A percentile compares a stretch with the other conserved stretches of the same genome.
Evolutionary conservation across 53 echinoderm and acorn worm species (phyloP).

Genomic region (Holothuria scabra): DNA sequence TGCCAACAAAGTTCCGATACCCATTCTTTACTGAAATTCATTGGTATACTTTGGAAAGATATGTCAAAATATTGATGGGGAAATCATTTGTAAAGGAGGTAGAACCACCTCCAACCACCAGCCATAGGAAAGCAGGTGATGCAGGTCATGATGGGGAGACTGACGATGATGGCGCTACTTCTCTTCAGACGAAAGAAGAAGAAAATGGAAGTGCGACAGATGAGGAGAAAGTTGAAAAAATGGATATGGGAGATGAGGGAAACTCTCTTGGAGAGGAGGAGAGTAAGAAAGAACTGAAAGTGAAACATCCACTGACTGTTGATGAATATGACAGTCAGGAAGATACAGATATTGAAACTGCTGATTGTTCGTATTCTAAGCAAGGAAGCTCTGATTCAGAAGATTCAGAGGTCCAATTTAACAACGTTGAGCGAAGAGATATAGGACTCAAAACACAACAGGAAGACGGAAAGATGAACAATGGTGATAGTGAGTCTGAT

Average conservation of each 20-base stretch:
- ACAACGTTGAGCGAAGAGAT: background rate
- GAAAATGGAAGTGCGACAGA: slow-evolving; percentile 32
- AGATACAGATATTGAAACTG: slow-evolving; percentile 55
- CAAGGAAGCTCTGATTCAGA: slow-evolving; percentile 51
- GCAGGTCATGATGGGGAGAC: slow-evolving; percentile 47
- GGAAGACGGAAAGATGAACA: slow-evolving; percentile 12
- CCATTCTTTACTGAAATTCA: slow-evolving; percentile 97
- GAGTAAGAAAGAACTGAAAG: background rate
- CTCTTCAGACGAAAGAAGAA: slow-evolving; percentile 29
- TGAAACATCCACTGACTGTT: background rate
- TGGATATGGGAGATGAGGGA: slow-evolving; percentile 26
- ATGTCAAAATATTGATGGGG: slow-evolving; percentile 82
- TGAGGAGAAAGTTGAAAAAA: slow-evolving; percentile 20
- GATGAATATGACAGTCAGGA: slow-evolving; percentile 36
- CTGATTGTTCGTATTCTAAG: slow-evolving; percentile 52
- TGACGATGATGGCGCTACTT: slow-evolving; percentile 39
- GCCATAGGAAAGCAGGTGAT: background rate
- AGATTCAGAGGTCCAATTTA: slow-evolving; percentile 38
- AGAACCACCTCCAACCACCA: slow-evolving; percentile 31
- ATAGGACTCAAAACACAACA: background rate
- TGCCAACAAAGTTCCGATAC: slow-evolving; percentile 93
- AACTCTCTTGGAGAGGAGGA: background rate
- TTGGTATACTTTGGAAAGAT: slow-evolving; percentile 92
- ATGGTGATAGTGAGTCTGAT: slow-evolving; percentile 16
- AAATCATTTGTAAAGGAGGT: slow-evolving; percentile 54